Conservation (phyloP, 2,113 vertebrate species). For the Entomyzon cyanotis region DNA sequence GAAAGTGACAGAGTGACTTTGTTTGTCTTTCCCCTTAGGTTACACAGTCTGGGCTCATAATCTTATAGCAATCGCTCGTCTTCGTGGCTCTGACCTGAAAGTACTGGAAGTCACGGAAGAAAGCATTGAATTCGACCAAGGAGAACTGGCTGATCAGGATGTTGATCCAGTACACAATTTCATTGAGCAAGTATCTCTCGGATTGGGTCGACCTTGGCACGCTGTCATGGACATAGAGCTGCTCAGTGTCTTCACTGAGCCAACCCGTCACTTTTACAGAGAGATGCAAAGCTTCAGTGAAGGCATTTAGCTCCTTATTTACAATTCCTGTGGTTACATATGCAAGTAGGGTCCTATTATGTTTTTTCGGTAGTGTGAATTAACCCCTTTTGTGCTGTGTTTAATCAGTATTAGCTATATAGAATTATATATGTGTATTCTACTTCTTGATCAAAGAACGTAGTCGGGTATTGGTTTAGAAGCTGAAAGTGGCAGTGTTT, state of each 20-base stretch:
- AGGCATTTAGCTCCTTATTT: conserved; percentile 88
- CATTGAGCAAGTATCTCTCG: conserved; percentile 95
- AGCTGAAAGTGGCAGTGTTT: conserved; percentile 83
- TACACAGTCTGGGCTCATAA: conserved; percentile 98
- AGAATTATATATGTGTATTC: conserved; percentile 92
- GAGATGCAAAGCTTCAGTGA: conserved; percentile 96
- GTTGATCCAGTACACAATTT: conserved; percentile 95
- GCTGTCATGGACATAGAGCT: conserved; percentile 90
- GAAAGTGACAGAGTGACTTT: background rate
- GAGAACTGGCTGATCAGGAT: conserved; percentile 88
- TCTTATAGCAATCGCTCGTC: conserved; percentile 94
- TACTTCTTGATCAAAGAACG: conserved; percentile 90
- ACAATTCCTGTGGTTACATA: conserved; percentile 85
- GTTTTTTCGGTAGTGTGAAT: conserved; percentile 84
- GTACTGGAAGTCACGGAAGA: conserved; percentile 94
- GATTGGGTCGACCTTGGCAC: conserved; percentile 92
- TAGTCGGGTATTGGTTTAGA: conserved; percentile 90
- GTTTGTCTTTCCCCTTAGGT: conserved; percentile 69
- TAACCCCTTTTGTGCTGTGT: conserved; percentile 90
- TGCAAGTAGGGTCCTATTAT: conserved; percentile 85
- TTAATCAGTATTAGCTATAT: conserved; percentile 96
- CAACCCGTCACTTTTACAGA: conserved; percentile 93
- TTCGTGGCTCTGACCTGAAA: conserved; percentile 92
- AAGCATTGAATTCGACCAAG: conserved; percentile 97
- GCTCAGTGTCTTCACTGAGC: conserved; percentile 90